Evolutionary conservation across 35 echinoderm and acorn worm genomes (phyloP).

Genomic region (Stichopus chloronotus): DNA sequence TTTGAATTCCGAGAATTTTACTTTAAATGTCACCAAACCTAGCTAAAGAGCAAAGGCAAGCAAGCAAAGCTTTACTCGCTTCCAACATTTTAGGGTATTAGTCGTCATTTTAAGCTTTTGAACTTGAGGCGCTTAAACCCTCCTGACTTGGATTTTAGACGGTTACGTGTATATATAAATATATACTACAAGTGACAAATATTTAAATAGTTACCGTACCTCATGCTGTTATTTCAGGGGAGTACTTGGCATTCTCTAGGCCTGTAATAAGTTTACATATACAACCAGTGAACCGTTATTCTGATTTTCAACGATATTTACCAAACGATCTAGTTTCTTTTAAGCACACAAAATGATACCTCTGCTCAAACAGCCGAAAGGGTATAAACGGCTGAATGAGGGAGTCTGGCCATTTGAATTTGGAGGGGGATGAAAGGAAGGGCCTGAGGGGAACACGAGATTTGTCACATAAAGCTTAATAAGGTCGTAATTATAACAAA

Average conservation of each 20-base stretch:
- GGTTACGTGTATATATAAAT: background rate
- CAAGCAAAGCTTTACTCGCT: too few species aligned
- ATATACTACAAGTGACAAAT: background rate
- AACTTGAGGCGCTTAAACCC: background rate
- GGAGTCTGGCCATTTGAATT: constrained; percentile 2
- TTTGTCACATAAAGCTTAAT: background rate
- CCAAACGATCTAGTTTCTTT: constrained; percentile 5
- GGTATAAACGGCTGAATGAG: constrained; percentile 13
- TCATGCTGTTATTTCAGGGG: background rate
- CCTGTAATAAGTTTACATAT: background rate
- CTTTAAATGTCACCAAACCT: too few species aligned
- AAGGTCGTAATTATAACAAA: background rate
- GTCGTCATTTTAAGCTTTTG: background rate
- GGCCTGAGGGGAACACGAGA: background rate
- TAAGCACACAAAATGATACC: background rate
- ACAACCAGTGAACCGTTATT: background rate
- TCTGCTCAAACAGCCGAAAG: constrained; percentile 6
- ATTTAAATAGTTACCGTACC: background rate
- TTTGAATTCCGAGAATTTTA: too few species aligned
- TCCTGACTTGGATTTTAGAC: background rate
- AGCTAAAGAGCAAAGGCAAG: too few species aligned
- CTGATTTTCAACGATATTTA: background rate
- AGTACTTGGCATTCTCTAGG: background rate
- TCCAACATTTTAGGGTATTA: too few species aligned
- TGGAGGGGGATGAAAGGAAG: background rate